These are phyloP conservation scores for Tenthredo mesomela DNA, from an alignment of 2,888 invertebrate species.

Conservation along the genomic window DNA sequence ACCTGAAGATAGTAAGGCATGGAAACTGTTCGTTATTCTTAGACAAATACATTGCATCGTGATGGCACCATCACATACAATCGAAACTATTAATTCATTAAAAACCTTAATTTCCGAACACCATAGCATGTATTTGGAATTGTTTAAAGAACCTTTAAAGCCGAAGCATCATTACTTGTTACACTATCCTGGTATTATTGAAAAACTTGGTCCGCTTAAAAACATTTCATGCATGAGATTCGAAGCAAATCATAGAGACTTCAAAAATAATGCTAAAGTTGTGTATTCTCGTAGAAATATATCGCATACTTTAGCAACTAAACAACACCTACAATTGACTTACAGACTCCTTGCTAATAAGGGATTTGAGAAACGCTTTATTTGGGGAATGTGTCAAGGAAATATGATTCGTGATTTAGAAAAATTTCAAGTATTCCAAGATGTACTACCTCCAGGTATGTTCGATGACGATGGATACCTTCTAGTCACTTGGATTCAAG, in stretches of 20 bases:
- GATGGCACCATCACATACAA: slow-evolving; percentile 11
- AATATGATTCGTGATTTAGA: not conserved
- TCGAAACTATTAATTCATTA: slow-evolving; percentile 23
- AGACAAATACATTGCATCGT: slow-evolving; percentile 45
- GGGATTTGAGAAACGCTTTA: slow-evolving; percentile 20
- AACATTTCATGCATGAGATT: slow-evolving; percentile 28
- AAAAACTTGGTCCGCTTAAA: slow-evolving; percentile 43
- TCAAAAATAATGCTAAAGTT: slow-evolving; percentile 40
- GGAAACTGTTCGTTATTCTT: slow-evolving; percentile 38
- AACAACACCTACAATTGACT: slow-evolving; percentile 26
- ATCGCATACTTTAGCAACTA: slow-evolving; percentile 32
- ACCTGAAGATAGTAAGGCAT: not conserved
- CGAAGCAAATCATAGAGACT: slow-evolving; percentile 24
- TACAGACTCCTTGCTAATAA: slow-evolving; percentile 2
- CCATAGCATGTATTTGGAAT: slow-evolving; percentile 46
- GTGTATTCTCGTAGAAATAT: slow-evolving; percentile 22
- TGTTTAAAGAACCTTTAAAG: slow-evolving; percentile 41
- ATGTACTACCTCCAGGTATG: not conserved
- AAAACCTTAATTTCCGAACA: slow-evolving; percentile 44
- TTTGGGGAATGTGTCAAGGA: not conserved
- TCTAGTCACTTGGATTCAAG: not conserved
- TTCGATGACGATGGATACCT: not conserved
- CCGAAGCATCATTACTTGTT: slow-evolving; percentile 31
- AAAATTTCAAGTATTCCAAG: not conserved
- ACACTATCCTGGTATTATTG: slow-evolving; percentile 43